Conservation (phyloP, 2,888 invertebrate species). For the Diaprepes abbreviatus region DNA sequence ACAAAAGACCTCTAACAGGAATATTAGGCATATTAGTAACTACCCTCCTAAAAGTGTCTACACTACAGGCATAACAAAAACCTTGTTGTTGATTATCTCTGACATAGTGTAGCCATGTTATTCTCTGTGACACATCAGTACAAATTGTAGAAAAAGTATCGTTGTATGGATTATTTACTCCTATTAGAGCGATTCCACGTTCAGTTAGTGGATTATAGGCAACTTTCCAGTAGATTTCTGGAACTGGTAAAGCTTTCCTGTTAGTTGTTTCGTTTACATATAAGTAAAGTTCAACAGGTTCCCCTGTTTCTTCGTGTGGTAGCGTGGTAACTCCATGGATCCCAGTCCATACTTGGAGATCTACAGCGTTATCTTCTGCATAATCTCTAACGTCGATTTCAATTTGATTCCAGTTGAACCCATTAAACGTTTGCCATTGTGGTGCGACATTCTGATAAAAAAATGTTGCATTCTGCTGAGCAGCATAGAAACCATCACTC, state of each 20-base stretch:
- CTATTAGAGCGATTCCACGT: conserved; percentile 73
- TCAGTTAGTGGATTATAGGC: conserved; percentile 70
- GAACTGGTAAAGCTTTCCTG: conserved; percentile 69
- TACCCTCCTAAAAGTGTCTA: conserved; percentile 71
- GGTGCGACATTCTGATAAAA: conserved; percentile 73
- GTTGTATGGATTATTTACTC: conserved; percentile 74
- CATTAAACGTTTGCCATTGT: conserved; percentile 77
- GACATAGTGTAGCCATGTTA: conserved; percentile 74
- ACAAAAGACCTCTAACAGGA: conserved; percentile 61
- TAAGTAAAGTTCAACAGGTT: conserved; percentile 58
- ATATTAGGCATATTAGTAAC: conserved; percentile 72
- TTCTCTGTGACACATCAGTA: conserved; percentile 71
- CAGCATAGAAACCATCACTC: conserved; percentile 73
- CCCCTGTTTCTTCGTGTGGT: conserved; percentile 51
- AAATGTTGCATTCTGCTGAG: conserved; percentile 73
- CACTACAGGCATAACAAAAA: conserved; percentile 75
- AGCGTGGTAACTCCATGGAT: conserved; percentile 53
- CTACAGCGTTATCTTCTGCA: conserved; percentile 61
- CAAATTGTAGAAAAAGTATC: conserved; percentile 54
- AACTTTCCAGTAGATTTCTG: conserved; percentile 73
- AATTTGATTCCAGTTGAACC: conserved; percentile 71
- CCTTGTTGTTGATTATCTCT: conserved; percentile 69
- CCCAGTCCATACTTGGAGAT: conserved; percentile 67
- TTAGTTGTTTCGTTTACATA: conserved; percentile 53
- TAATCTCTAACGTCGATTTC: conserved; percentile 69